phyloP scores from a whole-genome alignment of 2,797 vertebrate genomes.

The Notolepis coatsorum region DNA sequence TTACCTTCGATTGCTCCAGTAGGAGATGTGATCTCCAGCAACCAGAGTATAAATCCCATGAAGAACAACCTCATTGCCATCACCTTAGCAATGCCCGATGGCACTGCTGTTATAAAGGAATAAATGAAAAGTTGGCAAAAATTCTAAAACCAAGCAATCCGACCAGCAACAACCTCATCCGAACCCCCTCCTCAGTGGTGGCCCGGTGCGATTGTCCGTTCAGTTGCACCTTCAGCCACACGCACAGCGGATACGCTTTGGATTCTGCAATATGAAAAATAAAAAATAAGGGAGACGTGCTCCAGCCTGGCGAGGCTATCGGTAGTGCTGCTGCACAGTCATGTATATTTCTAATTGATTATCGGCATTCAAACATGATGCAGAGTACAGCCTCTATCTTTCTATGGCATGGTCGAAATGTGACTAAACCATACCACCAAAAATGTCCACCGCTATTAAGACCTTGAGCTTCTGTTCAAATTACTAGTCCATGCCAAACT shows the following conservation, averaged over 20 bases:
- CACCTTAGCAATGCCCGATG: slow-evolving; percentile 78
- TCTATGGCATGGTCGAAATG: slow-evolving; percentile 44
- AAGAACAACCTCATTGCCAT: slow-evolving; percentile 79
- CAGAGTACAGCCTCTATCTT: slow-evolving; percentile 53
- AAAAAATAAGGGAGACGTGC: slow-evolving; percentile 42
- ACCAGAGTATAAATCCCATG: slow-evolving; percentile 78
- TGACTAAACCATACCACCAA: slow-evolving; percentile 64
- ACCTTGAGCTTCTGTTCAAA: slow-evolving; percentile 40
- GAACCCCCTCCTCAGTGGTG: slow-evolving; percentile 73
- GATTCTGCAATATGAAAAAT: slow-evolving; percentile 15
- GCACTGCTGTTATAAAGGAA: slow-evolving; percentile 71
- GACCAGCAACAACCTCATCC: slow-evolving; percentile 76
- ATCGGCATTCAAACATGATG: slow-evolving; percentile 75
- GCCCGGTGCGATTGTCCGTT: slow-evolving; percentile 70
- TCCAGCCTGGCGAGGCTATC: slow-evolving; percentile 70
- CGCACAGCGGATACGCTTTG: slow-evolving; percentile 53
- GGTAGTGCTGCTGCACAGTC: slow-evolving; percentile 63
- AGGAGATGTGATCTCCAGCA: slow-evolving; percentile 72
- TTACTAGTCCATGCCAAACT: slow-evolving; percentile 49
- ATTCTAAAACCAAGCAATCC: slow-evolving; percentile 61
- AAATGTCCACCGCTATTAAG: slow-evolving; percentile 24
- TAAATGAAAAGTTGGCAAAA: slow-evolving; percentile 71
- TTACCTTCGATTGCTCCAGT: slow-evolving; percentile 77
- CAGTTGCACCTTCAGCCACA: slow-evolving; percentile 62
- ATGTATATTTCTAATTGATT: slow-evolving; percentile 71